A percentile compares a stretch with the other conserved stretches of the same genome.
Conservation (phyloP, 2,888 invertebrate species). For the Seladonia tumulorum region DNA sequence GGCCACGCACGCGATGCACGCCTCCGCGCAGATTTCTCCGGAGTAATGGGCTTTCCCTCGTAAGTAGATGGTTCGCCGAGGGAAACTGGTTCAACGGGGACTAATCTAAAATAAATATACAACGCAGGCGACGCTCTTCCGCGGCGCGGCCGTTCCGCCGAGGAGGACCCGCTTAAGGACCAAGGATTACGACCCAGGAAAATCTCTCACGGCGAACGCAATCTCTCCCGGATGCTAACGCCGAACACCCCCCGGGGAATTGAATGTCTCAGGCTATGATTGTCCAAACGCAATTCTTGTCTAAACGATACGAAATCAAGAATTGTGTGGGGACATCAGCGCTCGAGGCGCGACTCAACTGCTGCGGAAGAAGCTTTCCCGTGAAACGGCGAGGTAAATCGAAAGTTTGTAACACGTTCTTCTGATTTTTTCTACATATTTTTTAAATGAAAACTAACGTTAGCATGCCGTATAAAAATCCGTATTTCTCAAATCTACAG, state of each 20-base stretch:
- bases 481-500: not conserved
- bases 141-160: not conserved
- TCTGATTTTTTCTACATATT: not conserved
- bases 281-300: conserved; percentile 85
- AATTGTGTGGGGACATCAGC: conserved; percentile 85
- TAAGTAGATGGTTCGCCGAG: conserved; percentile 34
- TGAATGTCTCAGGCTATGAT: conserved; percentile 83
- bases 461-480: too few relatives aligned
- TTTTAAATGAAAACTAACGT: not conserved
- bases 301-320: conserved; percentile 81
- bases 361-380: not conserved
- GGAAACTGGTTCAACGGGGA: conserved; percentile 46
- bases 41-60: conserved; percentile 22
- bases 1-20: conserved; percentile 21
- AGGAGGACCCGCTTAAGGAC: not conserved
- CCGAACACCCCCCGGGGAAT: conserved; percentile 34
- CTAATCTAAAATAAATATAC: conserved; percentile 62
- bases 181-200: conserved; percentile 32
- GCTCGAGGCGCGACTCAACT: conserved; percentile 80
- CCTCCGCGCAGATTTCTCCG: conserved; percentile 36
- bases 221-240: conserved; percentile 25
- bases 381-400: not conserved
- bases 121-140: conserved; percentile 3
- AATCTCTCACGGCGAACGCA: conserved; percentile 11
- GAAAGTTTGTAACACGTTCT: not conserved